These are phyloP conservation scores for Lasioglossum malachurum DNA, from an alignment of 2,888 invertebrate species.

Conservation along the genomic window DNA sequence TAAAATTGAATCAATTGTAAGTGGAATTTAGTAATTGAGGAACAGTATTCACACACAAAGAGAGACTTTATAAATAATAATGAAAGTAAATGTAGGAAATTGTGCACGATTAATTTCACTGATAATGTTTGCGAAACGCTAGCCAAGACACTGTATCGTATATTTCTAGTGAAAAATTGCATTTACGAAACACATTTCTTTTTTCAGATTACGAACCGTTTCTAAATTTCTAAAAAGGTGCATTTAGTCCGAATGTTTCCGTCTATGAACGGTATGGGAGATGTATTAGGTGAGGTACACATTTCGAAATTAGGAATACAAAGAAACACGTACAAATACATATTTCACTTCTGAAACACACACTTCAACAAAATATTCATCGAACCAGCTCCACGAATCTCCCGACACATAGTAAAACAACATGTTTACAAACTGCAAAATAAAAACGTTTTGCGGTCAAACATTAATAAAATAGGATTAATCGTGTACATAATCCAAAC, in stretches of 20 bases:
- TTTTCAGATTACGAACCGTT: conserved; percentile 4
- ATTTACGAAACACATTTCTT: conserved; percentile 5
- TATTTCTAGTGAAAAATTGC: background rate
- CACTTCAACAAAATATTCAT: background rate
- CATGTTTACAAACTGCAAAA: background rate
- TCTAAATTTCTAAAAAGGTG: conserved; percentile 22
- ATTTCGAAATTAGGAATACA: conserved; percentile 5
- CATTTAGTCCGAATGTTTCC: background rate
- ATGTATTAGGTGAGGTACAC: conserved; percentile 16
- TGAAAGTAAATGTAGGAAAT: background rate
- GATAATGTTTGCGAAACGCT: background rate
- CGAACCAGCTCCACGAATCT: background rate
- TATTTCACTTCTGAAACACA: background rate
- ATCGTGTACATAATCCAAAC: background rate
- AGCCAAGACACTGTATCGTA: background rate
- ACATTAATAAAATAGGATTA: background rate
- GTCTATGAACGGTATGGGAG: conserved; percentile 14
- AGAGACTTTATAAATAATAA: background rate
- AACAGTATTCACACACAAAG: background rate
- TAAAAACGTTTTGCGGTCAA: background rate
- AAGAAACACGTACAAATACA: background rate
- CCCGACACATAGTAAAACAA: background rate
- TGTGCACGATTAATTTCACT: conserved; percentile 1
- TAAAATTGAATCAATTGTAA: too few relatives aligned
- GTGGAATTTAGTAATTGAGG: background rate